A percentile compares a stretch with the other conserved stretches of the same genome.
These are phyloP conservation scores for Sarcophaga variegata DNA, from an alignment of 2,888 invertebrate genomes.

Conservation along the genomic window DNA sequence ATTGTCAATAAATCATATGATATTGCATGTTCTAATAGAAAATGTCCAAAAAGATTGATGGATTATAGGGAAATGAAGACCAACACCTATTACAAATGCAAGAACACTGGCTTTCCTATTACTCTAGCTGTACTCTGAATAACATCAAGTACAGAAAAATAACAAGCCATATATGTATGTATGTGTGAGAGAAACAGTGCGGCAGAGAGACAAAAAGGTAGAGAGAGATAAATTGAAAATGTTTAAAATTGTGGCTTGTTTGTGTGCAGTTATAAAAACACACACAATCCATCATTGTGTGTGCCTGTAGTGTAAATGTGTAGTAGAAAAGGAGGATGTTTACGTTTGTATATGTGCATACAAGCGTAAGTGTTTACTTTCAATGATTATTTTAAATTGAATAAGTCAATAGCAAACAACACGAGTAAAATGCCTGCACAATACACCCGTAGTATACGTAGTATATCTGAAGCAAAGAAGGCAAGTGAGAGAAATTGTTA, in stretches of 20 bases:
- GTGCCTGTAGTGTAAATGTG: not conserved
- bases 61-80: no score
- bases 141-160: no score
- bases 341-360: not conserved
- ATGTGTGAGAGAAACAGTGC: not conserved
- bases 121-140: no score
- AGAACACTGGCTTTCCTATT: no score
- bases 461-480: no score
- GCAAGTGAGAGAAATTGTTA: no score
- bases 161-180: not conserved
- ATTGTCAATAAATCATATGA: no score
- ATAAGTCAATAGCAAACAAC: slow-evolving; percentile 25
- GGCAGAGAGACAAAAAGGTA: not conserved
- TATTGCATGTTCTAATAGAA: no score
- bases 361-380: slow-evolving; percentile 22
- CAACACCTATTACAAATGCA: no score
- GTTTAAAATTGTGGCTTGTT: not conserved
- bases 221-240: not conserved
- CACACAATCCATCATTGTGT: not conserved
- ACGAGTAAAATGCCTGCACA: no score
- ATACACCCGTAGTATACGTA: no score
- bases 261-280: not conserved
- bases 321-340: not conserved
- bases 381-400: slow-evolving; percentile 38
- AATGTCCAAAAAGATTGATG: no score